Evolutionary conservation across 2,797 vertebrate genomes (phyloP).

Genomic region (Podarcis lilfordi): DNA sequence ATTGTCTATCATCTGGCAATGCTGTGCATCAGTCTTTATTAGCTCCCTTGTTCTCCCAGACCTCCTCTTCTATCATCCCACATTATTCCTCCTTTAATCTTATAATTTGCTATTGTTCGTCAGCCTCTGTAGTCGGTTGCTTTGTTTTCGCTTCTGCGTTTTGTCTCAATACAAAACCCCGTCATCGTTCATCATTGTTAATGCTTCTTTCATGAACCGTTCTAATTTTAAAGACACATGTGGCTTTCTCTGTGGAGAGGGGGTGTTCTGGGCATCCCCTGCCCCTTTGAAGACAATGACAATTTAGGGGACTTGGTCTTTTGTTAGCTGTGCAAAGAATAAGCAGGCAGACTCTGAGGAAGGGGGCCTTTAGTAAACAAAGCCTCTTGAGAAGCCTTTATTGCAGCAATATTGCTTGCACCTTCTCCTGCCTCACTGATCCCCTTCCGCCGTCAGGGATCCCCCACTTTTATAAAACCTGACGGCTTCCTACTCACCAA

Average conservation of each 20-base stretch:
- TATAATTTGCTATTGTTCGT: constrained; percentile 33
- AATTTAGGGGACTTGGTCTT: constrained; percentile 36
- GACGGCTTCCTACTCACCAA: neutral
- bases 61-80: neutral
- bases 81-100: constrained; percentile 35
- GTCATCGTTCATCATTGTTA: constrained; percentile 23
- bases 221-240: constrained; percentile 40
- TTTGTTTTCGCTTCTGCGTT: constrained; percentile 16
- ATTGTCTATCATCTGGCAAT: constrained; percentile 13
- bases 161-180: constrained; percentile 42
- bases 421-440: neutral
- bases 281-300: constrained; percentile 27
- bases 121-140: neutral
- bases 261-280: constrained; percentile 1
- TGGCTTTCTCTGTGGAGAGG: constrained; percentile 23
- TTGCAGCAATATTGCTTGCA: neutral
- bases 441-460: too few relatives aligned
- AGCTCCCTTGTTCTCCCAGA: constrained; percentile 8
- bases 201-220: constrained; percentile 9
- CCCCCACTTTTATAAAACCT: neutral
- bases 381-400: neutral
- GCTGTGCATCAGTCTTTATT: constrained; percentile 33
- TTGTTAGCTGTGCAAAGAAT: neutral
- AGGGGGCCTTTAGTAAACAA: neutral
- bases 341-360: neutral